These are phyloP conservation scores for Podilymbus podiceps DNA, from an alignment of 2,113 vertebrate species.

Conservation along the genomic window DNA sequence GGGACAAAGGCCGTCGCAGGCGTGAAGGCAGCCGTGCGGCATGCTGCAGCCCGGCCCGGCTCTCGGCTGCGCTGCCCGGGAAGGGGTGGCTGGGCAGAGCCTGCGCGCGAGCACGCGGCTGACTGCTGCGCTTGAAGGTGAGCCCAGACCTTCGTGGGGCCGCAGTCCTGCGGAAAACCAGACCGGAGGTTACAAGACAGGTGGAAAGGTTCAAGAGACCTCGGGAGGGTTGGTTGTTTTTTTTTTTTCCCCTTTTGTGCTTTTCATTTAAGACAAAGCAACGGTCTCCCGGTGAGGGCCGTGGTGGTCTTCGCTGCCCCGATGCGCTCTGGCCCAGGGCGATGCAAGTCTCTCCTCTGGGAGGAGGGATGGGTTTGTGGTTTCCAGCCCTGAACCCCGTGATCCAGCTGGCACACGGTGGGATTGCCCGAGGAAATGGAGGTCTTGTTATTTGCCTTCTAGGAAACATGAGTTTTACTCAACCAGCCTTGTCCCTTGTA, in stretches of 20 bases:
- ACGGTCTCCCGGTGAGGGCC: fast-evolving
- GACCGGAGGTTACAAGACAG: neutral
- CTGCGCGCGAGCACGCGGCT: too few species aligned
- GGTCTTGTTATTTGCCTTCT: too few species aligned
- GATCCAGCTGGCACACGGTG: neutral
- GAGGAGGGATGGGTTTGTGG: neutral
- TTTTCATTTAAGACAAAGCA: neutral
- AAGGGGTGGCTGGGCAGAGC: neutral
- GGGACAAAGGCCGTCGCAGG: neutral
- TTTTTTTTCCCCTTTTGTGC: too few species aligned
- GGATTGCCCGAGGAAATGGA: neutral
- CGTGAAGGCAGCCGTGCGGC: neutral
- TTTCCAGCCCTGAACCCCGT: neutral
- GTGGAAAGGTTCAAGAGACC: neutral
- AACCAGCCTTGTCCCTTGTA: neutral
- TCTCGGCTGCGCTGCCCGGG: neutral
- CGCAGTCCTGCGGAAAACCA: fast-evolving
- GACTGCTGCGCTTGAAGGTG: neutral
- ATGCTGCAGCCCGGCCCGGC: neutral
- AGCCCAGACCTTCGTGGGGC: neutral
- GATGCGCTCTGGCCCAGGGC: neutral
- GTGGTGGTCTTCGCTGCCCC: neutral
- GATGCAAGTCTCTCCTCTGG: neutral
- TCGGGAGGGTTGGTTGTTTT: too few species aligned
- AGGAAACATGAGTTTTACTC: neutral